These are phyloP conservation scores for Xiphias gladius DNA, from an alignment of 2,113 vertebrate species.

Conservation along the genomic window DNA sequence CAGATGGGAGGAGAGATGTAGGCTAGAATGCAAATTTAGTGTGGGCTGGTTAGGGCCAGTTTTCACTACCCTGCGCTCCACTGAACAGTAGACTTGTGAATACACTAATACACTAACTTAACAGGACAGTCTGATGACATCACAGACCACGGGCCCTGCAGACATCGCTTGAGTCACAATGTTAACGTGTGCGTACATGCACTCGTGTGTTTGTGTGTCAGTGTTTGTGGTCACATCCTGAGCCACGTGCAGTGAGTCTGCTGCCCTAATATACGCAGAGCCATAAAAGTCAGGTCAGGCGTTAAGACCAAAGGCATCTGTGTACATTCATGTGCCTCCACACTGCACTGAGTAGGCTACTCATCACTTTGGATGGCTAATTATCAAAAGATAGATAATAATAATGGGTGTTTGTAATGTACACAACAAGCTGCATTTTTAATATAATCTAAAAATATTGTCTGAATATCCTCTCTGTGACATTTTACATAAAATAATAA, in stretches of 20 bases:
- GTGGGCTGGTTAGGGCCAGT: slow-evolving; percentile 76
- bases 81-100: slow-evolving; percentile 77
- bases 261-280: slow-evolving; percentile 43
- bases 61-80: slow-evolving; percentile 70
- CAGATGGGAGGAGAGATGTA: slow-evolving; percentile 72
- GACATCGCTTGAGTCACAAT: slow-evolving; percentile 74
- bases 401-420: neutral
- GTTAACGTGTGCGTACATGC: slow-evolving; percentile 41
- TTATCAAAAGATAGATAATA: neutral
- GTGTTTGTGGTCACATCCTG: slow-evolving; percentile 67
- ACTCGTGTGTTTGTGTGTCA: slow-evolving; percentile 39
- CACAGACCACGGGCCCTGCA: slow-evolving; percentile 73
- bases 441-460: neutral
- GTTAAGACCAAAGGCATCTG: slow-evolving; percentile 56
- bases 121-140: slow-evolving; percentile 85
- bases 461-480: neutral
- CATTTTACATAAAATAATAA: neutral
- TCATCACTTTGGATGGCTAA: neutral
- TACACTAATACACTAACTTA: slow-evolving; percentile 78
- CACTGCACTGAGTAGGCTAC: neutral
- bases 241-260: slow-evolving; percentile 63
- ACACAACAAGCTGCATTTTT: neutral
- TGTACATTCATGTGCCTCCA: slow-evolving; percentile 25
- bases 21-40: slow-evolving; percentile 79
- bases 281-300: slow-evolving; percentile 47